Evolutionary conservation across 2,888 invertebrate species (phyloP), one percentile per base, ranked within the genome.

Genomic region (Oligia strigilis): DNA sequence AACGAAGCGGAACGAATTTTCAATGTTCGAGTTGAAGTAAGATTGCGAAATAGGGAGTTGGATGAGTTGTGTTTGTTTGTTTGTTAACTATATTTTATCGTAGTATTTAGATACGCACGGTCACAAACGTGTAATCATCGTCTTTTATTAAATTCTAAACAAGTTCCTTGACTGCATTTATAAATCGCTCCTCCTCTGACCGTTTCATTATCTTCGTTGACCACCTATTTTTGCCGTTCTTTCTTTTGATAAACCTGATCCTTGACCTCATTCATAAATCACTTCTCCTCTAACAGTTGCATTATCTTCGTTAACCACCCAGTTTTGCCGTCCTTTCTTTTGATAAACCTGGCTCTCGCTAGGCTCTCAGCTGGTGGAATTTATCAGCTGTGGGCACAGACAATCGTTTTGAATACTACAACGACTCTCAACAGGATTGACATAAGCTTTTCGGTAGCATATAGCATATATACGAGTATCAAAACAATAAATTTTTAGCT

Each of bases 1-100:
- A 89, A 89, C 90, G 90, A 88, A 85, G 87, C 82, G 79, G 77
- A 82, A 83, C 89, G 78, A 89, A 89, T 88, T 77, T 71, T 71
- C 65, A 80, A 81, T 82, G 75, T 85, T 85, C 75, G 76, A 70
- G 77, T 84, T 80, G 77, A 52, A 72, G 69, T 43, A 40, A 23
- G 70, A 55, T 89, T 89, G 85, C 83, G 74, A 82, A 89, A 88
- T 74, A 49, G 17, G 70, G 36, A 82, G 71, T 75, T 79, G 14
- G 58, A 75, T 77, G 77, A 49, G 62, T 60, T 52, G 5, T 23
- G 23, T 58, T 69, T 17, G 5, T 36, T 71, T 64, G 40, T 67
- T 40, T 66, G 14, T 65, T 65, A 14, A 81, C 14, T 46, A n/a
- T 72, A 1, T 36, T 52, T 58, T 43, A 13, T 55, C 14, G n/a